Percentiles rank a stretch among this genome's conserved stretches.
These are phyloP conservation scores for Epizoanthus stellaris DNA, from an alignment of 92 coral and sea anemone genomes.

Conservation along the genomic window DNA sequence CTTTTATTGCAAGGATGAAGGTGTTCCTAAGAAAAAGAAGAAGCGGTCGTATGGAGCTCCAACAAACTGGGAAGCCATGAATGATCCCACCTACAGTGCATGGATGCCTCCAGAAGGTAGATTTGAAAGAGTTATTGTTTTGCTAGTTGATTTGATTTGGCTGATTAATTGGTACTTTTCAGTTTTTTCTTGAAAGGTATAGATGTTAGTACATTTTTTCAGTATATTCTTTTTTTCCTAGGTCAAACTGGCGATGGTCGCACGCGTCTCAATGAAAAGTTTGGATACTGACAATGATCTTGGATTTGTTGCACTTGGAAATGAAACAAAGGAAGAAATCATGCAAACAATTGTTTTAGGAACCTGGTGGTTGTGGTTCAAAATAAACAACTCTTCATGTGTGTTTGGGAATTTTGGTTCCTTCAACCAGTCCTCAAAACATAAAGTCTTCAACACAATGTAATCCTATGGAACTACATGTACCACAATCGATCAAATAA, in stretches of 20 bases:
- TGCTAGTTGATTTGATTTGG: too few relatives aligned
- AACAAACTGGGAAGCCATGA: slow-evolving; percentile 81
- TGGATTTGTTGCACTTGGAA: not conserved
- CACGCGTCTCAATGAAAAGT: slow-evolving; percentile 93
- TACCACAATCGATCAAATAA: too few relatives aligned
- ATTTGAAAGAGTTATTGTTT: too few relatives aligned
- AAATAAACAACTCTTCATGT: too few relatives aligned
- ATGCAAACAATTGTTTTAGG: not conserved
- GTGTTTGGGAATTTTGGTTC: too few relatives aligned
- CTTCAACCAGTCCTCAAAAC: too few relatives aligned
- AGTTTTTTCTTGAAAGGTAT: not conserved
- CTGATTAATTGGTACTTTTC: too few relatives aligned
- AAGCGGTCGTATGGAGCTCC: slow-evolving; percentile 71
- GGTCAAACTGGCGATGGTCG: slow-evolving; percentile 98
- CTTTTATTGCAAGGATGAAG: slow-evolving; percentile 19
- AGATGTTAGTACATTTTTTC: not conserved
- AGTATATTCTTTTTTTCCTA: slow-evolving; percentile 38
- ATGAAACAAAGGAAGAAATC: not conserved
- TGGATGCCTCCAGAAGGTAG: slow-evolving; percentile 88
- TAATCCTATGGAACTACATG: too few relatives aligned
- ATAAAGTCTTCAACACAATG: too few relatives aligned
- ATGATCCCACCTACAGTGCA: slow-evolving; percentile 73
- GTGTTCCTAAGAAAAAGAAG: slow-evolving; percentile 64
- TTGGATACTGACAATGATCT: slow-evolving; percentile 72
- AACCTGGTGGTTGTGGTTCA: too few relatives aligned